Evolutionary conservation across 2,888 invertebrate genomes (phyloP).

Genomic region (Odontocerum albicorne): DNA sequence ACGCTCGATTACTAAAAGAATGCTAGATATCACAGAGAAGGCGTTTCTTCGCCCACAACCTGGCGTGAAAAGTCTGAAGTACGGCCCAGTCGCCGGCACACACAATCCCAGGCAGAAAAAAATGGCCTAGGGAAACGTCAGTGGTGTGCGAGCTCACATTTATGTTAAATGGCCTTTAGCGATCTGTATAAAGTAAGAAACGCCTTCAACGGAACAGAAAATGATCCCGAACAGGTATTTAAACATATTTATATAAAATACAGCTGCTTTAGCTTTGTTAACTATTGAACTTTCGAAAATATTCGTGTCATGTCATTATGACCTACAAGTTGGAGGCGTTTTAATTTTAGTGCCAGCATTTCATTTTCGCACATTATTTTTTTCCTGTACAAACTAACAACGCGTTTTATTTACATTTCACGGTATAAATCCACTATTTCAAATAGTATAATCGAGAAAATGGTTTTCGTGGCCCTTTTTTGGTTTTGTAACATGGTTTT

Average conservation of each 20-base stretch:
- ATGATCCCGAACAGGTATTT: conserved; percentile 58
- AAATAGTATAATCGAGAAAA: too few relatives aligned
- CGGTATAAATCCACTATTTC: too few relatives aligned
- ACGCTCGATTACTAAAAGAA: too few relatives aligned
- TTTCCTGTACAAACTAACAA: neutral
- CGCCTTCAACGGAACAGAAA: conserved; percentile 57
- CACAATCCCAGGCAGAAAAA: conserved; percentile 52
- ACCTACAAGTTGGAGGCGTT: conserved; percentile 30
- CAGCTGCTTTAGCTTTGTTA: conserved; percentile 4
- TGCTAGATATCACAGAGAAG: too few relatives aligned
- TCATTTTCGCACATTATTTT: conserved; percentile 14
- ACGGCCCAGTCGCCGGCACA: too few relatives aligned
- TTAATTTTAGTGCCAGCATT: conserved; percentile 26
- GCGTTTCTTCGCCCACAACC: too few relatives aligned
- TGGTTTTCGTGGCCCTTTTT: conserved; percentile 7
- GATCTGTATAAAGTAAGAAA: conserved; percentile 58
- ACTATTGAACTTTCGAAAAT: conserved; percentile 26
- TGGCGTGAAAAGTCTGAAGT: too few relatives aligned
- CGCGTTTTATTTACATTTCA: neutral
- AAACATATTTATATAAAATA: conserved; percentile 45
- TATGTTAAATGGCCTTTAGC: conserved; percentile 62
- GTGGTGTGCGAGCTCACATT: conserved; percentile 54
- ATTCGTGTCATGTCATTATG: conserved; percentile 32
- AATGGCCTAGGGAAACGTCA: conserved; percentile 50
- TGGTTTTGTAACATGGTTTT: conserved; percentile 1